Conservation (phyloP, 1,140 invertebrate species). For the Mylabris phalerata region DNA sequence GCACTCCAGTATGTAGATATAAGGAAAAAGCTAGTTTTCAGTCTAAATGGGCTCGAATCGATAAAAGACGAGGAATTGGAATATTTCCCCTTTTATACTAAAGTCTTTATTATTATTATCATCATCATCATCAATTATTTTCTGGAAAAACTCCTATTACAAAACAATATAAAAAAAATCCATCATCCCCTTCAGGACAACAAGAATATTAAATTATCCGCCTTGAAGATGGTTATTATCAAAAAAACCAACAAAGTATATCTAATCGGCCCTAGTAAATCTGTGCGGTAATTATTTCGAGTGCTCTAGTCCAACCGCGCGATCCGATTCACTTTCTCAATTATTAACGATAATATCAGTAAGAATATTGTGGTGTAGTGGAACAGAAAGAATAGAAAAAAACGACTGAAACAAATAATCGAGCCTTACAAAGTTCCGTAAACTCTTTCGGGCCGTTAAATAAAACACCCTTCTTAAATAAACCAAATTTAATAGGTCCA, state of each 20-base stretch:
- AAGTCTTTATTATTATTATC: constrained; percentile 10
- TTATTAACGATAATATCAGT: too few species aligned
- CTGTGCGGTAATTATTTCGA: too few species aligned
- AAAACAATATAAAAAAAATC: too few species aligned
- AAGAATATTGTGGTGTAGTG: too few species aligned
- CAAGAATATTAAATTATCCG: too few species aligned
- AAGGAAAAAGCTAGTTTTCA: constrained; percentile 42
- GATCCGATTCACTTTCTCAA: too few species aligned
- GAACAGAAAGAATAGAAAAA: background rate
- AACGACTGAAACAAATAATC: constrained; percentile 1
- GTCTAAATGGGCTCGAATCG: constrained; percentile 40
- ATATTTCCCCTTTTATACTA: constrained; percentile 20
- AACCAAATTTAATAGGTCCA: constrained; percentile 24
- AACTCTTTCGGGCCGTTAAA: constrained; percentile 13
- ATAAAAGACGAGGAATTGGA: constrained; percentile 36
- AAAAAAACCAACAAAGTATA: too few species aligned
- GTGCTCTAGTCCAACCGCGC: too few species aligned
- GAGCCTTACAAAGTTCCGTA: background rate
- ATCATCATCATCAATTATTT: constrained; percentile 14
- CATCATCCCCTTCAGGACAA: too few species aligned
- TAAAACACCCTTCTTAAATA: constrained; percentile 23
- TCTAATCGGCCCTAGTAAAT: too few species aligned
- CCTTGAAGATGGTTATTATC: too few species aligned
- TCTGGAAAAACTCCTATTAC: too few species aligned
- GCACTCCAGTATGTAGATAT: constrained; percentile 42